Percentiles rank a stretch among this genome's conserved stretches.
Conservation (phyloP, 1,140 invertebrate species). For the Brachionus manjavacas region DNA sequence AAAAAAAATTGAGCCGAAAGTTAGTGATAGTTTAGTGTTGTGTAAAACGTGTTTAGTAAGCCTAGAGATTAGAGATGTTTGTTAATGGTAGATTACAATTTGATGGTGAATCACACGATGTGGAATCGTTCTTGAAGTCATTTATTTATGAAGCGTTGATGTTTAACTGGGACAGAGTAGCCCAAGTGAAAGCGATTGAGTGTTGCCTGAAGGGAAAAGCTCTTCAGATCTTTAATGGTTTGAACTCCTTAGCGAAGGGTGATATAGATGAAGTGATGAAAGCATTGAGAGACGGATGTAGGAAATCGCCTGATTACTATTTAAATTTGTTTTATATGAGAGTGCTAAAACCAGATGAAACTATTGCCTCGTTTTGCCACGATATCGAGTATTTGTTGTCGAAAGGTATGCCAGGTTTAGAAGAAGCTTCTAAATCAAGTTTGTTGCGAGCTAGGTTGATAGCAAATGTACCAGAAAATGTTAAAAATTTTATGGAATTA, state of each 20-base stretch:
- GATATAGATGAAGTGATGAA: not conserved
- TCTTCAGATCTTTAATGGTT: not conserved
- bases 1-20: not conserved
- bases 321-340: not conserved
- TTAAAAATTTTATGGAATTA: constrained; percentile 12
- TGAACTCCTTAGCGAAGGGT: not conserved
- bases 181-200: not conserved
- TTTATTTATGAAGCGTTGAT: constrained; percentile 3
- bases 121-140: not conserved
- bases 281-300: not conserved
- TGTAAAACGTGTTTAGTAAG: not conserved
- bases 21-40: not conserved
- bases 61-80: not conserved
- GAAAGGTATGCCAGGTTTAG: not conserved
- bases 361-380: not conserved
- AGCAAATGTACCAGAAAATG: constrained; percentile 6
- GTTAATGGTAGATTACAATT: constrained; percentile 17
- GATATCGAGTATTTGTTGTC: not conserved
- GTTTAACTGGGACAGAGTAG: constrained; percentile 16
- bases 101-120: not conserved
- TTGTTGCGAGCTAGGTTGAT: constrained; percentile 11
- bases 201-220: not conserved
- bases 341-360: not conserved
- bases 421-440: not conserved
- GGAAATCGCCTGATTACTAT: not conserved